Percentiles rank a stretch among this genome's conserved stretches.
Evolutionary conservation across 2,113 vertebrate genomes (phyloP).

Genomic region (Danionella cerebrum): DNA sequence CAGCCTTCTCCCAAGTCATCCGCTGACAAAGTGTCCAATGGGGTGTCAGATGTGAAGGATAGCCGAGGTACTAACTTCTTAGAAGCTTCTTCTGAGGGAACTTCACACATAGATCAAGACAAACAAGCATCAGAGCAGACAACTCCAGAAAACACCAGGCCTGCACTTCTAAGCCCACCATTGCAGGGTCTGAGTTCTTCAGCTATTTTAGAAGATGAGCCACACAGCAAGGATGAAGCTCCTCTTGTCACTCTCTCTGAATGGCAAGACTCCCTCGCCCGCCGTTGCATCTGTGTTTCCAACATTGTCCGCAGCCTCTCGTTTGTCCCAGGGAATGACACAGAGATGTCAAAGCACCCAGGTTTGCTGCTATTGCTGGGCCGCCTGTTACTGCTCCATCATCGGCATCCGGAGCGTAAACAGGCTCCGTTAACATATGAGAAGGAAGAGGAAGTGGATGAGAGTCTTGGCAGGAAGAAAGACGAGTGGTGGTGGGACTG

Average conservation of each 20-base stretch:
- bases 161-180: constrained; percentile 35
- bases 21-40: constrained; percentile 33
- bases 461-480: constrained; percentile 83
- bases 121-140: constrained; percentile 39
- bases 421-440: constrained; percentile 94
- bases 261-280: constrained; percentile 95
- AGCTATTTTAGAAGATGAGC: constrained; percentile 93
- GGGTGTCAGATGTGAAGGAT: constrained; percentile 31
- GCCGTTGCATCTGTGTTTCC: constrained; percentile 90
- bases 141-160: constrained; percentile 50
- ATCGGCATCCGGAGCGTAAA: constrained; percentile 93
- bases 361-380: constrained; percentile 91
- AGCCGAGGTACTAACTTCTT: constrained; percentile 21
- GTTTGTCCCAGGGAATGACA: constrained; percentile 94
- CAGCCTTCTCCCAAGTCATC: constrained; percentile 35
- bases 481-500: constrained; percentile 99
- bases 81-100: constrained; percentile 18
- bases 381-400: constrained; percentile 90
- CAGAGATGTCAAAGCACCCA: constrained; percentile 96
- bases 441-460: constrained; percentile 94
- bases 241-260: constrained; percentile 84
- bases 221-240: constrained; percentile 95
- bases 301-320: constrained; percentile 98
- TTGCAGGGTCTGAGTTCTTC: constrained; percentile 60
- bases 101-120: constrained; percentile 21